Conservation (phyloP, 2,797 vertebrate genomes). For the Sphenopsis melanotis region DNA sequence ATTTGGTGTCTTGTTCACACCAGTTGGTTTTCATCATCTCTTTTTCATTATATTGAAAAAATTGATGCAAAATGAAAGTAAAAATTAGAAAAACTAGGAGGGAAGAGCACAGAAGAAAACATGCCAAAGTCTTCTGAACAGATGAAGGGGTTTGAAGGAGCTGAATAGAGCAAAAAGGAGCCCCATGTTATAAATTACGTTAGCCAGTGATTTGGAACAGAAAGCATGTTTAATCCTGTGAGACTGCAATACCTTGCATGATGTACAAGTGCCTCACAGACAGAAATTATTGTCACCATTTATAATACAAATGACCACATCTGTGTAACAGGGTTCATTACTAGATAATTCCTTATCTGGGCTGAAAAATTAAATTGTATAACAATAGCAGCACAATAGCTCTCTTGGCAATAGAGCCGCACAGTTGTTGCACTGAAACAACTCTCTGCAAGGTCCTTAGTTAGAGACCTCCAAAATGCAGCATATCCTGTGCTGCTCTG, state of each 20-base stretch:
- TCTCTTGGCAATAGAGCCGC: background rate
- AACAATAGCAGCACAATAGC: background rate
- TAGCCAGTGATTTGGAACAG: background rate
- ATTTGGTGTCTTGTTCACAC: background rate
- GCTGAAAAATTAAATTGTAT: slow-evolving; percentile 14
- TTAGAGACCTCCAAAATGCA: background rate
- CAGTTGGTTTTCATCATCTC: background rate
- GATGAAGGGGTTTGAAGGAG: background rate
- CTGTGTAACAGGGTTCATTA: background rate
- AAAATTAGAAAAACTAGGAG: background rate
- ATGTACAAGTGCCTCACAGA: background rate
- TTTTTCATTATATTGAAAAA: background rate
- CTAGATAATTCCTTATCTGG: slow-evolving; percentile 4
- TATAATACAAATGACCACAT: slow-evolving; percentile 20
- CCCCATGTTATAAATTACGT: background rate
- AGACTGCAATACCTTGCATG: background rate
- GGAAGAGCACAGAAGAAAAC: background rate
- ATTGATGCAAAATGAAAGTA: background rate
- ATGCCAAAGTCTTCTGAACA: background rate
- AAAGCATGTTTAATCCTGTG: background rate
- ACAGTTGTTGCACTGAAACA: background rate
- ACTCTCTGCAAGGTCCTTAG: background rate
- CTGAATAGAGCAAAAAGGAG: background rate
- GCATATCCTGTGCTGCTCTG: background rate
- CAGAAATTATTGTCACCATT: slow-evolving; percentile 10